phyloP scores from a whole-genome alignment of 2,797 vertebrate genomes.

The Thalassophryne amazonica region DNA sequence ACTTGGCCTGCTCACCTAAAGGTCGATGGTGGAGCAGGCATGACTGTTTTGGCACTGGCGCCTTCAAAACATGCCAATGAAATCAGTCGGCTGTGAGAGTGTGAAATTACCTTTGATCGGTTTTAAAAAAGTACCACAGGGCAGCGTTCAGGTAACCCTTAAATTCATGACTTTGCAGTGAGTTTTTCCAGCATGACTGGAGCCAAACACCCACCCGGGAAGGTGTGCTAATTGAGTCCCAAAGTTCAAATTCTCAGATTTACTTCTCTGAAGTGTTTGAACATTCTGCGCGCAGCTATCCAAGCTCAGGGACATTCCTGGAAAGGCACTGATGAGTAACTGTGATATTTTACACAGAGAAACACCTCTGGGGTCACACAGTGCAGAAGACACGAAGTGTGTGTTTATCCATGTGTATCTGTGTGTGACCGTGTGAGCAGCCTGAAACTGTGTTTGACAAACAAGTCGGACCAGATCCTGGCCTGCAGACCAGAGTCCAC shows the following conservation, averaged over 20 bases:
- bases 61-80: too few relatives aligned
- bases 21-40: too few relatives aligned
- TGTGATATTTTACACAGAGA: slow-evolving; percentile 47
- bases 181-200: too few relatives aligned
- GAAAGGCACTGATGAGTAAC: slow-evolving; percentile 44
- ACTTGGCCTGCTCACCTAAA: too few relatives aligned
- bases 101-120: too few relatives aligned
- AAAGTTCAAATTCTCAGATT: neutral
- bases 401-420: slow-evolving; percentile 34
- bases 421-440: slow-evolving; percentile 43
- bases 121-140: too few relatives aligned
- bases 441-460: slow-evolving; percentile 66
- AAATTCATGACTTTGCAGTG: too few relatives aligned
- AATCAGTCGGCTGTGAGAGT: too few relatives aligned
- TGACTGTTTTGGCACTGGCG: too few relatives aligned
- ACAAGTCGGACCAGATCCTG: slow-evolving; percentile 64
- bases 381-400: slow-evolving; percentile 36
- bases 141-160: too few relatives aligned
- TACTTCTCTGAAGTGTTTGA: slow-evolving; percentile 51
- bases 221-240: too few relatives aligned
- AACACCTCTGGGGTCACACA: slow-evolving; percentile 51
- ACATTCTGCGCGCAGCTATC: slow-evolving; percentile 1
- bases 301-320: slow-evolving; percentile 43
- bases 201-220: too few relatives aligned
- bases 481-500: slow-evolving; percentile 55